Evolutionary conservation across 2,113 vertebrate genomes (phyloP), one percentile per base, ranked within the genome.

Genomic region (Piaya cayana): DNA sequence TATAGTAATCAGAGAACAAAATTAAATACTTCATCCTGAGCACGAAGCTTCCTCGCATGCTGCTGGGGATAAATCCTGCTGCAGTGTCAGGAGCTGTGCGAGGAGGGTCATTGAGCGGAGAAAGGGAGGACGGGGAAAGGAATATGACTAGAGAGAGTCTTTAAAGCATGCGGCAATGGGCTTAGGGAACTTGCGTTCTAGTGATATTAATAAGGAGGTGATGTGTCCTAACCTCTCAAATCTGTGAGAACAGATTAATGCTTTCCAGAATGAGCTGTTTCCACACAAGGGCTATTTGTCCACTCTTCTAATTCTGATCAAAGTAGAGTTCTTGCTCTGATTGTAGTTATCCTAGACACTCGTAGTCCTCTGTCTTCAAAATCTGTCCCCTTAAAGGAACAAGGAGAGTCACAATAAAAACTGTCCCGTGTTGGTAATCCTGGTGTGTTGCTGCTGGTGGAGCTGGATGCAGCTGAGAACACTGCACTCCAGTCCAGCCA

Each of bases 381-480:
- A 23, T 74, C 53, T 43, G 23, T 42, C 13, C 65, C 12, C 56
- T 43, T 70, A 65, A 60, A 71, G 82, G 36, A 78, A 0, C 32
- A 36, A 53, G 83, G 81, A 74, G 34, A 60, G 91, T 92, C 77
- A 50, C 81, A 84, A 78, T 59, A 81, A 49, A 82, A 50, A 78
- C 36, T 42, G 72, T 43, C 60, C 47, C 29, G 36, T 90, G 74
- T 88, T 81, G 43, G 55, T 45, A 30, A 36, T 37, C 26, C 81
- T 74, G 84, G 67, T 91, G 78, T 93, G 83, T 68, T 62, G 64
- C 76, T 96, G 15, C 90, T 93, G 93, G 89, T 92, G 89, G 92
- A 91, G 90, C 55, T 94, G 94, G 79, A 47, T 84, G 86, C 92
- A 97, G 79, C 81, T 89, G 88, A 95, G 95, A 96, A 79, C 83